Evolutionary conservation across 35 echinoderm and acorn worm species (phyloP), one percentile per base, ranked within the genome.

Genomic region (Lytechinus pictus): DNA sequence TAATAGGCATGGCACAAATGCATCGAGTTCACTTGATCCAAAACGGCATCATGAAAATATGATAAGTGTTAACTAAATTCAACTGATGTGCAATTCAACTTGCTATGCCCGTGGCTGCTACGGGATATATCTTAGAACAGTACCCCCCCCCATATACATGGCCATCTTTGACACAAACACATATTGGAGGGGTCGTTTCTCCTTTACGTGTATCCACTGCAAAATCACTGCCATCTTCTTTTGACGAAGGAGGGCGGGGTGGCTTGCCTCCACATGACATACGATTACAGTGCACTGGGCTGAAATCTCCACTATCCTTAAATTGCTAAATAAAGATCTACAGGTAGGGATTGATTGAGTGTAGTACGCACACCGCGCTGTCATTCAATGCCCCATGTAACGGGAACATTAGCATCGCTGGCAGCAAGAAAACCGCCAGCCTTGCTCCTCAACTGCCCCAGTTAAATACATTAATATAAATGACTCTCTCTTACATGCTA

Each of bases 391-490:
- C 88, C 88, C 29, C 88, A 54, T 90, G 88, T 90, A 90, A 54
- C 88, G 88, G 88, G 88, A 90, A 90, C 88, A 90, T 90, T 90
- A 90, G 88, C 88, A 90, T 90, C 88, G 88, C 88, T 90, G 5
- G 88, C 88, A 90, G 88, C 88, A 90, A 90, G 88, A 90, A 90
- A 90, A 90, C 88, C 88, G 28, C 28, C 88, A 90, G 88, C 88
- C 88, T 54, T 33, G 28, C 88, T 90, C 88, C 88, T 90, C 52
- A 90, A 90, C 88, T 90, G 88, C 52, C 88, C 88, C 88, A 90
- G 88, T 90, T 90, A 90, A 90, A 90, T 90, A 90, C 88, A 90
- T 90, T 90, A 90, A 90, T 90, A 90, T 54, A 90, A 90, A 90
- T 54, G 88, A 90, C 88, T 90, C 88, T 90, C 88, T 54, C 88